Percentiles rank a stretch among this genome's conserved stretches.
These are phyloP conservation scores for Malthinus seriepunctatus DNA, from an alignment of 2,888 invertebrate genomes.

Conservation along the genomic window DNA sequence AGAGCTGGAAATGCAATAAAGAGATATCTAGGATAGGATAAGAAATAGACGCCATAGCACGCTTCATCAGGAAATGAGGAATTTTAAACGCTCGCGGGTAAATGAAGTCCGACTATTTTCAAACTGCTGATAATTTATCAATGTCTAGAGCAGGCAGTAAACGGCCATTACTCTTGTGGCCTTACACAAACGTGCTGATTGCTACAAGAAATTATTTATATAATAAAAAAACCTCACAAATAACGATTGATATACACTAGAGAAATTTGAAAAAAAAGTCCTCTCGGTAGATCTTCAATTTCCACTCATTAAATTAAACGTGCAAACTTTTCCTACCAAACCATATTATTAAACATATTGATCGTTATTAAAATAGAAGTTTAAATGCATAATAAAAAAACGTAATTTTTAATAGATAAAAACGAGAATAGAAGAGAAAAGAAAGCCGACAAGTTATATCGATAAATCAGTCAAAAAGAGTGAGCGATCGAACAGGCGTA, in stretches of 20 bases:
- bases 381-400: constrained; percentile 18
- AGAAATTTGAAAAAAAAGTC: no score
- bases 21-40: constrained; percentile 6
- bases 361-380: not conserved
- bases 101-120: constrained; percentile 51
- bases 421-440: constrained; percentile 31
- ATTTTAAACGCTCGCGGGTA: constrained; percentile 46
- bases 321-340: not conserved
- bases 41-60: constrained; percentile 34
- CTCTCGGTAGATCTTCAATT: no score
- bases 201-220: constrained; percentile 48
- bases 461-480: constrained; percentile 55
- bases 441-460: constrained; percentile 48
- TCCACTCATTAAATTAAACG: not conserved
- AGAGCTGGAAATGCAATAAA: not conserved
- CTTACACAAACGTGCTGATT: constrained; percentile 50
- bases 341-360: not conserved
- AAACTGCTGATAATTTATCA: constrained; percentile 50
- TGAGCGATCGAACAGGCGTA: constrained; percentile 53
- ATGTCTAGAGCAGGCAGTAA: constrained; percentile 45
- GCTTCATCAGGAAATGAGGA: constrained; percentile 43
- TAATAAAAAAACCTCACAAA: constrained; percentile 30
- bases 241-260: not conserved
- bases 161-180: constrained; percentile 49
- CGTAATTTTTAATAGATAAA: constrained; percentile 29